Percentiles rank a stretch among this genome's conserved stretches.
Evolutionary conservation across 2,888 invertebrate species (phyloP).

Genomic region (Chaitophorus viminalis): DNA sequence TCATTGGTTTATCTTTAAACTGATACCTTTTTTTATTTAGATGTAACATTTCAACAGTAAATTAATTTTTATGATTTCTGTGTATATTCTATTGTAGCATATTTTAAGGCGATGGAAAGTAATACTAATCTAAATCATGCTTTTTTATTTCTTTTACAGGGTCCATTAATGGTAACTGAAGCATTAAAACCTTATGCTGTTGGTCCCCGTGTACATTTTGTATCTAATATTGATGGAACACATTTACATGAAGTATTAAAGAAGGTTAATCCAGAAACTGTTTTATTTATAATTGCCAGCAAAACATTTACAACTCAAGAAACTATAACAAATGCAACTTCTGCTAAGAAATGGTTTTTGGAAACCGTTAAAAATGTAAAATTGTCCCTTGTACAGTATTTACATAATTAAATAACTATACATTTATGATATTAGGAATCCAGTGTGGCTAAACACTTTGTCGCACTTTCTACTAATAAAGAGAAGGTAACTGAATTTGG

Average conservation of each 20-base stretch:
- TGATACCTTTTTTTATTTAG: not conserved
- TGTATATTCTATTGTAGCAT: not conserved
- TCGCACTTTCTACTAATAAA: slow-evolving; percentile 95
- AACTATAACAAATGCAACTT: slow-evolving; percentile 98
- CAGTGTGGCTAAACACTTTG: slow-evolving; percentile 96
- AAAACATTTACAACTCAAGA: slow-evolving; percentile 99
- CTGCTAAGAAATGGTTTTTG: slow-evolving; percentile 97
- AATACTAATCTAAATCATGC: not conserved
- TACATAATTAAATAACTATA: not conserved
- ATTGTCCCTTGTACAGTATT: slow-evolving; percentile 62
- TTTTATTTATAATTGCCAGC: slow-evolving; percentile 97
- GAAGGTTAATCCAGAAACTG: slow-evolving; percentile 89
- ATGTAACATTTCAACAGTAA: not conserved
- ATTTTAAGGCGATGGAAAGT: not conserved
- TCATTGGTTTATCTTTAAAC: not conserved
- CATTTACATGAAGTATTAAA: slow-evolving; percentile 94
- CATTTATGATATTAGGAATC: slow-evolving; percentile 70
- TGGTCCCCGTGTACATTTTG: slow-evolving; percentile 91
- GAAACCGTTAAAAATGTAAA: slow-evolving; percentile 85
- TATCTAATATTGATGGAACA: slow-evolving; percentile 99
- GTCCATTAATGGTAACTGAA: slow-evolving; percentile 99
- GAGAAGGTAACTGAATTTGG: slow-evolving; percentile 97
- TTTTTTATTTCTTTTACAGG: slow-evolving; percentile 69
- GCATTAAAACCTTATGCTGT: slow-evolving; percentile 90
- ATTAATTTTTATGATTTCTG: not conserved